Evolutionary conservation across 2,113 vertebrate genomes (phyloP).

Genomic region (Pedetes capensis): DNA sequence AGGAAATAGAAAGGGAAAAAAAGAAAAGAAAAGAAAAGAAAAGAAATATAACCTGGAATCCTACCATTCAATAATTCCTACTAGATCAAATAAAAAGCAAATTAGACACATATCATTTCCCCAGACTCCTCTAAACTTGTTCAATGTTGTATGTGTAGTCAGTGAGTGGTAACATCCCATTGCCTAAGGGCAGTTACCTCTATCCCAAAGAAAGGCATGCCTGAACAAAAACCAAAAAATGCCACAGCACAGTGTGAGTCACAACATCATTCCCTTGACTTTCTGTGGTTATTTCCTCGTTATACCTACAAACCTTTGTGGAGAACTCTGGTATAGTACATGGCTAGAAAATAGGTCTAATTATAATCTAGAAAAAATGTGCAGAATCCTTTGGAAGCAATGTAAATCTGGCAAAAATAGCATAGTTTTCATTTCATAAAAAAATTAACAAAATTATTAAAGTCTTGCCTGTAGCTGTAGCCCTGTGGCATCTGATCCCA

Average conservation of each 20-base stretch:
- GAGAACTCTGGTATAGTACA: neutral
- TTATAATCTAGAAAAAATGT: constrained; percentile 7
- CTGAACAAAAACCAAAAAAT: neutral
- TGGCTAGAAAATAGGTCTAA: neutral
- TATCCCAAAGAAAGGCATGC: constrained; percentile 20
- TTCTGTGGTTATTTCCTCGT: neutral
- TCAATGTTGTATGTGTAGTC: neutral
- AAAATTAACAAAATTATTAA: constrained; percentile 15
- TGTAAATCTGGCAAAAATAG: neutral
- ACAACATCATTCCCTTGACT: neutral
- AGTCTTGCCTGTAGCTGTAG: no score
- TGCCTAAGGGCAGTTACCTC: neutral
- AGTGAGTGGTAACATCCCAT: neutral
- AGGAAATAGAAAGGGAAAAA: neutral
- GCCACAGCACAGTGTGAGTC: neutral
- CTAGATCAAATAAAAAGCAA: neutral
- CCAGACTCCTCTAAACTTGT: neutral
- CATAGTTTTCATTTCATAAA: neutral
- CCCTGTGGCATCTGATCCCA: no score
- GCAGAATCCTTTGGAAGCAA: neutral
- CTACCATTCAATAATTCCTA: neutral
- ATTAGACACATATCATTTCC: neutral
- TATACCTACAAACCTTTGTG: neutral
- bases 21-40: neutral
- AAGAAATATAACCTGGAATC: neutral